phyloP scores from a whole-genome alignment of 2,888 invertebrate species.

The Trichopoda pennipes region DNA sequence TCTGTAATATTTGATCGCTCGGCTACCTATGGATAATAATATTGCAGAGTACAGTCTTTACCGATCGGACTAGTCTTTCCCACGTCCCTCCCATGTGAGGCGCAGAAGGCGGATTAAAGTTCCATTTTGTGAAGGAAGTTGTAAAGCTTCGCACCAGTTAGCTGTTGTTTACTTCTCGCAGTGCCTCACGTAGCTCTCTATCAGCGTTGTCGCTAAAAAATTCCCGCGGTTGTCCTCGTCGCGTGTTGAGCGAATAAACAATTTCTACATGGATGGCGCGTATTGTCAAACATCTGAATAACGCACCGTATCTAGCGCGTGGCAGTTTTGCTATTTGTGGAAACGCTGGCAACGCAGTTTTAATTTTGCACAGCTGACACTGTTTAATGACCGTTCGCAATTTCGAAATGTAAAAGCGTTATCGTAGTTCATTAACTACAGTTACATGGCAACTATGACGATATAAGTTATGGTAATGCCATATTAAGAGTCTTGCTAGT shows the following conservation, averaged over 20 bases:
- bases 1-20: constrained; percentile 16
- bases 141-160: constrained; percentile 48
- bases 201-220: constrained; percentile 65
- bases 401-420: constrained; percentile 53
- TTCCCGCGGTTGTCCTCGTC: constrained; percentile 58
- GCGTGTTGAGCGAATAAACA: constrained; percentile 48
- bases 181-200: constrained; percentile 56
- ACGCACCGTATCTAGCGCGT: constrained; percentile 37
- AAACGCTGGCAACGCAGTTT: constrained; percentile 35
- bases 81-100: constrained; percentile 23
- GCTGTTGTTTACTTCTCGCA: constrained; percentile 48
- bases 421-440: constrained; percentile 60
- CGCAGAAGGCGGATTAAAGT: constrained; percentile 40
- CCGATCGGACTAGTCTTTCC: constrained; percentile 47
- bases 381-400: constrained; percentile 38
- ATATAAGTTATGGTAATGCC: constrained; percentile 25
- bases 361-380: constrained; percentile 61
- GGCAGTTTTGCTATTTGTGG: constrained; percentile 59
- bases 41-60: constrained; percentile 63
- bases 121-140: constrained; percentile 33
- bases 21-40: constrained; percentile 15
- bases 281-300: constrained; percentile 36
- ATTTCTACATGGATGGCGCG: constrained; percentile 51
- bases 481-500: constrained; percentile 38
- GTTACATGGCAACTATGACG: constrained; percentile 54